These are phyloP conservation scores for Drosophila multiciliata DNA, from an alignment of 2,888 invertebrate species.

Conservation along the genomic window DNA sequence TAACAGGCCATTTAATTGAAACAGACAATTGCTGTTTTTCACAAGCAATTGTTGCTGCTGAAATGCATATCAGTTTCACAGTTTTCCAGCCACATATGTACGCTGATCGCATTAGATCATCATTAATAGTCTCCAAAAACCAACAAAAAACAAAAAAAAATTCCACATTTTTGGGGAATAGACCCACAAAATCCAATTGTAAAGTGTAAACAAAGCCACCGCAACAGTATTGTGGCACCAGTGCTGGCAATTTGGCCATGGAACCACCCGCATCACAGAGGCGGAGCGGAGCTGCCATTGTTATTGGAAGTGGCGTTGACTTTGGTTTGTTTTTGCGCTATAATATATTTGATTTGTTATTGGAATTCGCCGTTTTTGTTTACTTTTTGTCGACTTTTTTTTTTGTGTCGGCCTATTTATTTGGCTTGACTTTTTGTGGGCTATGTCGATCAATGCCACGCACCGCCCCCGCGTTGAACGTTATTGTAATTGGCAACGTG, in stretches of 20 bases:
- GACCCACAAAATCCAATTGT: conserved; percentile 60
- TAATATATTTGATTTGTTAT: conserved; percentile 81
- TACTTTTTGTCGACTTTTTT: conserved; percentile 16
- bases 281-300: conserved; percentile 51
- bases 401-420: conserved; percentile 47
- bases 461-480: conserved; percentile 21
- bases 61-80: conserved; percentile 22
- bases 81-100: neutral
- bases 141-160: conserved; percentile 1
- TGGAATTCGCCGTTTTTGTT: conserved; percentile 55
- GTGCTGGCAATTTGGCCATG: conserved; percentile 42
- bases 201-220: conserved; percentile 79
- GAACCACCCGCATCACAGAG: conserved; percentile 13
- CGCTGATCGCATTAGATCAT: conserved; percentile 30
- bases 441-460: conserved; percentile 62
- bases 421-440: conserved; percentile 71
- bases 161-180: conserved; percentile 9
- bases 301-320: conserved; percentile 74
- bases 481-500: conserved; percentile 59
- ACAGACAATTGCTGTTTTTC: neutral
- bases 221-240: conserved; percentile 70
- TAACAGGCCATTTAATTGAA: conserved; percentile 9
- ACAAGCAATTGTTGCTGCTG: conserved; percentile 11
- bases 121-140: neutral
- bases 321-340: conserved; percentile 78